Evolutionary conservation across 2,113 vertebrate genomes (phyloP), one percentile per base, ranked within the genome.

Genomic region (Varanus salvator): DNA sequence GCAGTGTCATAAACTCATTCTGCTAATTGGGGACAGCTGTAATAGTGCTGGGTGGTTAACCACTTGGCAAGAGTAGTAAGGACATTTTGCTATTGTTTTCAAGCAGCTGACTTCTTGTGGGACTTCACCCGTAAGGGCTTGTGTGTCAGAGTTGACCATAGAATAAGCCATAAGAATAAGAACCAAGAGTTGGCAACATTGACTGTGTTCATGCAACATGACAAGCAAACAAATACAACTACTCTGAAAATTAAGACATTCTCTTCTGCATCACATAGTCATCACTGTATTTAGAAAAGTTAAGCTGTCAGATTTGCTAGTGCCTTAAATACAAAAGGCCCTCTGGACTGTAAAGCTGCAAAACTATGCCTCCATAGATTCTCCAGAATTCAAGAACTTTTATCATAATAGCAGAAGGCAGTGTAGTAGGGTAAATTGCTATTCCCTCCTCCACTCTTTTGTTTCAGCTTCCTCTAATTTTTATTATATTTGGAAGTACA

Each of bases 1-100:
- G 71, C 44, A 87, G 52, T 88, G 87, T 80, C 76, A 91, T 85
- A 85, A 52, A 85, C 68, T 91, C 82, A 91, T 88, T 88, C 88
- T 85, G 71, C 82, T 81, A 91, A 85, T 52, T 44, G 38, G 38
- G 38, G 1, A 44, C 38, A 44, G 38, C 38, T 44, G 38, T 44
- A 44, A 44, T 3, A 2, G 38, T 12, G 25, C n/a, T 76, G 85
- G 57, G 84, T 66, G 38, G 38, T 44, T 44, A 44, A 44, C 38
- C 38, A 44, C 38, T 44, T 44, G 38, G 38, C 38, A 44, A 44
- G 38, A 44, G 38, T 44, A 44, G 38, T 3, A 44, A 44, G 38
- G 38, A 44, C 38, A 3, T 44, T 44, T 44, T 44, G 38, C 38
- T 44, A 44, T 44, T 44, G 38, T 44, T 44, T 44, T 44, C 38